A percentile compares a stretch with the other conserved stretches of the same genome.
Conservation (phyloP, 23 tunicate species). For the Trididemnum miniatum region DNA sequence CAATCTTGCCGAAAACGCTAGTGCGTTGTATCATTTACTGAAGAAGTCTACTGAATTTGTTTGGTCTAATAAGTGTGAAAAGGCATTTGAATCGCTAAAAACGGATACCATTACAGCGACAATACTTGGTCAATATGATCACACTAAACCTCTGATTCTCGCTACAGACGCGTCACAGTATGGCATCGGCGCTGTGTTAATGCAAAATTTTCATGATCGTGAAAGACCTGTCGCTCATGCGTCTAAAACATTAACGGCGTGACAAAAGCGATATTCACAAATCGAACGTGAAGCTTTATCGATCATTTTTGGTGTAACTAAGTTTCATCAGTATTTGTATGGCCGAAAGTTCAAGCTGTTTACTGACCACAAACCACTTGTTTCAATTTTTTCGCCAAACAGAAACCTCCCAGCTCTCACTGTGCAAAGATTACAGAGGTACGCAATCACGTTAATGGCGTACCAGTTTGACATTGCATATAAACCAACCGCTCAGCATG, state of each 20-base stretch:
- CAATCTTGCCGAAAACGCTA: not conserved
- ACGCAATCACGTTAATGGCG: no score
- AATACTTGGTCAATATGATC: slow-evolving; percentile 1
- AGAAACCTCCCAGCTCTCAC: no score
- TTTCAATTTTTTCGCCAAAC: slow-evolving; percentile 19
- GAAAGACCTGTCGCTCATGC: slow-evolving; percentile 5
- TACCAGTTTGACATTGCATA: no score
- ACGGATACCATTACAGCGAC: not conserved
- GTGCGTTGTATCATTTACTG: not conserved
- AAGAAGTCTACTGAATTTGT: not conserved
- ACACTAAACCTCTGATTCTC: not conserved
- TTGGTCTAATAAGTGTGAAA: not conserved
- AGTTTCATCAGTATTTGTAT: slow-evolving; percentile 8
- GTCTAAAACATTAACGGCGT: not conserved
- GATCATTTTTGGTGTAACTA: not conserved
- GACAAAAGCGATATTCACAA: slow-evolving; percentile 1
- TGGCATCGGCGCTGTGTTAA: not conserved
- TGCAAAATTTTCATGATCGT: not conserved
- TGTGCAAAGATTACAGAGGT: no score
- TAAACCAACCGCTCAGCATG: no score
- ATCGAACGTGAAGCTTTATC: slow-evolving; percentile 8
- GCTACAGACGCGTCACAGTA: slow-evolving; percentile 4
- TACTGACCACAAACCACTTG: slow-evolving; percentile 17
- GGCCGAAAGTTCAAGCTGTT: not conserved
- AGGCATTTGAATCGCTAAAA: not conserved